A percentile compares a stretch with the other conserved stretches of the same genome.
These are phyloP conservation scores for Polymixis lichenea DNA, from an alignment of 2,888 invertebrate genomes.

Conservation along the genomic window DNA sequence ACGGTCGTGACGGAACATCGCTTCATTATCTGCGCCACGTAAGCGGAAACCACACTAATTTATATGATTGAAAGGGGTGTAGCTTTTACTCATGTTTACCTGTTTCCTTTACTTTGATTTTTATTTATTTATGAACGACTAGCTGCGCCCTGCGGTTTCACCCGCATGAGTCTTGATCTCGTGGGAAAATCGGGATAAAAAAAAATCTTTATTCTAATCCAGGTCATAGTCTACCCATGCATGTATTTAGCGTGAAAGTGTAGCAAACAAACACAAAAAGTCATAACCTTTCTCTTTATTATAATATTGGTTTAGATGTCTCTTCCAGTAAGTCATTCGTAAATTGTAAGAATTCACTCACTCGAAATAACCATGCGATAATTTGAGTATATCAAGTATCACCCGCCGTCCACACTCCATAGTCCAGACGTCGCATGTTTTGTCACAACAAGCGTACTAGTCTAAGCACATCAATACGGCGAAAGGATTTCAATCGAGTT, in stretches of 20 bases:
- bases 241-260: too few species aligned
- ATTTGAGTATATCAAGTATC: conserved; percentile 70
- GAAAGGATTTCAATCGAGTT: conserved; percentile 60
- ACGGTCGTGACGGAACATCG: background rate
- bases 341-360: conserved; percentile 64
- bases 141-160: too few species aligned
- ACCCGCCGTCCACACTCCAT: conserved; percentile 38
- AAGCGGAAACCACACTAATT: conserved; percentile 1
- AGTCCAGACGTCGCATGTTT: conserved; percentile 33
- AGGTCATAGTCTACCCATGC: too few species aligned
- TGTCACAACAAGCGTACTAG: conserved; percentile 57
- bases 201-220: too few species aligned
- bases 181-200: too few species aligned
- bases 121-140: background rate
- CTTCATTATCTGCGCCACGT: conserved; percentile 10
- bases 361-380: conserved; percentile 68
- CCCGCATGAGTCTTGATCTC: too few species aligned
- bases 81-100: background rate
- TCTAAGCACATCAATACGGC: conserved; percentile 48
- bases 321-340: conserved; percentile 59
- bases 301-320: conserved; percentile 29
- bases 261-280: too few species aligned
- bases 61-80: background rate
- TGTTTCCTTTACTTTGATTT: background rate
- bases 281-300: too few species aligned